Base-by-base conservation (phyloP, 2,888 invertebrate genomes). In the Sminthurinus aureus region DNA sequence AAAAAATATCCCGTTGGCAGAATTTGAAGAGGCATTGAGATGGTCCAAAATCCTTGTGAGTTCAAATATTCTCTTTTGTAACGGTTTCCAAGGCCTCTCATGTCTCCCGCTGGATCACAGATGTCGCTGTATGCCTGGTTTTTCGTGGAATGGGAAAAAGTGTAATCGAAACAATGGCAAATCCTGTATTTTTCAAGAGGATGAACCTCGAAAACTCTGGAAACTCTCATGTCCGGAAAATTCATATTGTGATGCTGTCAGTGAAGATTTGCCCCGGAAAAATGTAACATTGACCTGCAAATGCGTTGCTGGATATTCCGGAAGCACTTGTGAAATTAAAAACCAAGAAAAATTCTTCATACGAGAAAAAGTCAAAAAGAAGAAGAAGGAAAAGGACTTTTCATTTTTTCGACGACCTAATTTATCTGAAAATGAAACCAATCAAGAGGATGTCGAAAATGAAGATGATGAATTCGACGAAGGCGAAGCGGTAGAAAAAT, bases 111-210 rank as follows among this genome's bases (percentile, higher is more conserved):
- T 51, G 18, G 69, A 67, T 3, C 71, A 51, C 6, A 71, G 50
- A 58, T 80, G 80, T 58, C 71, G 58, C 13, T 80, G 80, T 26
- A 22, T 51, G 22, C 9, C 24, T 20, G 52, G 24, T n/a, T 73
- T 80, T 58, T n/a, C 20, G 52, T 80, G 80, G 80, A 22, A 71
- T 52, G 67, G 20, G 20, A 11, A 11, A 3, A 20, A 8, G 9
- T 79, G 50, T 20, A 26, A 26, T 18, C 38, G 67, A 2, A 20
- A 67, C 15, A n/a, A 24, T 11, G 69, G 50, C 18, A 12, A 50
- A 69, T 38, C 22, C 51, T 79, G 79, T 79, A n/a, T 69, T 22
- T 58, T 22, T 24, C n/a, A n/a, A n/a, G n/a, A n/a, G n/a, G n/a
- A n/a, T n/a, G n/a, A n/a, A n/a, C n/a, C n/a, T n/a, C 26, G 18